Percentiles rank a stretch among this genome's conserved stretches.
These are phyloP conservation scores for Phanerotoma sp. DNA, from an alignment of 2,888 invertebrate genomes.

Conservation along the genomic window DNA sequence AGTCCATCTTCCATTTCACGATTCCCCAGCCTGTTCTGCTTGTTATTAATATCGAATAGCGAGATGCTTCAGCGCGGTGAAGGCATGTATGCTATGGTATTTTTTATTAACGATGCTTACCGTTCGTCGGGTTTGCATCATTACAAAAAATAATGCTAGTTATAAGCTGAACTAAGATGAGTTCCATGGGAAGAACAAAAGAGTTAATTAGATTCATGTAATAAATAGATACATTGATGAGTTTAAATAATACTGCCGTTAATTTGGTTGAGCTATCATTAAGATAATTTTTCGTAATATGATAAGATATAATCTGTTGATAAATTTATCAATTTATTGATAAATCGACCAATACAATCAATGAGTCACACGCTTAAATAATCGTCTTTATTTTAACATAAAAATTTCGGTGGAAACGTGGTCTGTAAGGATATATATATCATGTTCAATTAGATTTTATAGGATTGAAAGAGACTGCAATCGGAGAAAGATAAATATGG, in stretches of 20 bases:
- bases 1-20: slow-evolving; percentile 24
- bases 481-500: too few species aligned
- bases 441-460: too few species aligned
- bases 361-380: too few species aligned
- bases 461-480: too few species aligned
- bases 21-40: slow-evolving; percentile 31
- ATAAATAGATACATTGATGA: slow-evolving; percentile 15
- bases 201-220: slow-evolving; percentile 16
- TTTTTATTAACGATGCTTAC: slow-evolving; percentile 55
- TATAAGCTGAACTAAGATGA: neutral
- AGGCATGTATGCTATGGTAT: slow-evolving; percentile 50
- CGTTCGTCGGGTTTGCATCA: slow-evolving; percentile 33
- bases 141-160: slow-evolving; percentile 24
- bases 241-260: neutral
- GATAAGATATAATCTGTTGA: too few species aligned
- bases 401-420: too few species aligned
- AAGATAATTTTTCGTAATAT: too few species aligned
- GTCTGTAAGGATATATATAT: too few species aligned
- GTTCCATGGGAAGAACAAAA: slow-evolving; percentile 2
- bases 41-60: slow-evolving; percentile 58
- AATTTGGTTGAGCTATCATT: too few species aligned
- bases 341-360: too few species aligned
- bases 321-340: too few species aligned
- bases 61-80: slow-evolving; percentile 49
- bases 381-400: too few species aligned